Evolutionary conservation across 1,140 invertebrate species (phyloP).

Genomic region (Drosophila subpulchrella): DNA sequence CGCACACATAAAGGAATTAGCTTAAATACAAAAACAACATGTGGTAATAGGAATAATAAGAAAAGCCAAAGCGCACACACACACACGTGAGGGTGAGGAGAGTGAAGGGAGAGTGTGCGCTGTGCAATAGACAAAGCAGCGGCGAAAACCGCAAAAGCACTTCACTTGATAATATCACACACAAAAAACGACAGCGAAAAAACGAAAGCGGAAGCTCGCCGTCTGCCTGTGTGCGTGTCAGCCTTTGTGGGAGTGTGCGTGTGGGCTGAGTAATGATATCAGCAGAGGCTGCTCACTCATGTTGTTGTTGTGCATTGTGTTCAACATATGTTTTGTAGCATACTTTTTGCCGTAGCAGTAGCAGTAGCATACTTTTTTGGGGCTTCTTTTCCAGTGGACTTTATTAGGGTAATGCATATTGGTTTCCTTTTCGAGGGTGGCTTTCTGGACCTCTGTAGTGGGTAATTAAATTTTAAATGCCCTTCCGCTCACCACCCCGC

Average conservation of each 20-base stretch:
- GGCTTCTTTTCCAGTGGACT: conserved; percentile 8
- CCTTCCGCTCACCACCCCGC: conserved; percentile 13
- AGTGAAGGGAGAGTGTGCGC: not conserved
- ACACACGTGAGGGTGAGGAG: conserved; percentile 9
- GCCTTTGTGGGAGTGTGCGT: conserved; percentile 4
- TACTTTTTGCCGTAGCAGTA: conserved; percentile 15
- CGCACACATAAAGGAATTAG: conserved; percentile 75
- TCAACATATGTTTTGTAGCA: conserved; percentile 72
- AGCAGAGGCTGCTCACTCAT: conserved; percentile 57
- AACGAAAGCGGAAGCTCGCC: conserved; percentile 26
- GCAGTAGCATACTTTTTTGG: conserved; percentile 32
- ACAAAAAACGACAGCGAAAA: conserved; percentile 24
- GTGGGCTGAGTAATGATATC: conserved; percentile 76
- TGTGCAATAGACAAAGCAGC: conserved; percentile 2
- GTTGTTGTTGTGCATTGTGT: conserved; percentile 46
- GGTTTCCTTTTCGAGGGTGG: conserved; percentile 12
- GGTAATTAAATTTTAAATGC: conserved; percentile 81
- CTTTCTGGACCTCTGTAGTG: conserved; percentile 6
- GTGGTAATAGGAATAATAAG: conserved; percentile 79
- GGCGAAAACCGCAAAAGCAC: conserved; percentile 70
- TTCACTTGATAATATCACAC: conserved; percentile 79
- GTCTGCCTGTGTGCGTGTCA: conserved; percentile 5
- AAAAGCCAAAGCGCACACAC: conserved; percentile 70
- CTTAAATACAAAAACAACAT: conserved; percentile 83
- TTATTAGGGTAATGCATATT: conserved; percentile 29